Percentiles rank a stretch among this genome's conserved stretches.
phyloP scores from a whole-genome alignment of 2,797 vertebrate genomes.

The Spheniscus humboldti region DNA sequence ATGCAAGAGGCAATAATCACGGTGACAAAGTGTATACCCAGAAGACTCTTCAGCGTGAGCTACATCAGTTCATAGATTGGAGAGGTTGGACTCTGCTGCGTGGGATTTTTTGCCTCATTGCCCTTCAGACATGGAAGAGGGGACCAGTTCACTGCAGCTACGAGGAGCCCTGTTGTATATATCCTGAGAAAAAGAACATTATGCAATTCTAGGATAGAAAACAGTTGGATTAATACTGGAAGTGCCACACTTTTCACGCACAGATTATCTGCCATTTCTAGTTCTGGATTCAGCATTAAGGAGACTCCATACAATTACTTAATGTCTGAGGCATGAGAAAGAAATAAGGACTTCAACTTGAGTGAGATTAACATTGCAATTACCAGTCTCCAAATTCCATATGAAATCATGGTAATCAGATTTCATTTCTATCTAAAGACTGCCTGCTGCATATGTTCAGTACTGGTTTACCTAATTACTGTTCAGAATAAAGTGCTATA shows the following conservation, averaged over 20 bases:
- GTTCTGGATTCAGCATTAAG: neutral
- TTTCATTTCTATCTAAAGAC: conserved; percentile 33
- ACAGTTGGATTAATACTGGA: neutral
- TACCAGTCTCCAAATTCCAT: neutral
- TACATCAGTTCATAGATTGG: neutral
- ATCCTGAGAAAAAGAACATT: neutral
- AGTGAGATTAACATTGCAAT: neutral
- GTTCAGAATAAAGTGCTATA: conserved; percentile 66
- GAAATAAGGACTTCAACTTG: neutral
- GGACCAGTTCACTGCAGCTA: neutral
- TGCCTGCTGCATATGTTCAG: conserved; percentile 47
- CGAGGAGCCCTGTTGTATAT: neutral
- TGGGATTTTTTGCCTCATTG: neutral
- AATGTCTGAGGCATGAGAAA: neutral
- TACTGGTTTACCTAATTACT: conserved; percentile 51
- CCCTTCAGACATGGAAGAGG: neutral
- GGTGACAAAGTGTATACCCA: neutral
- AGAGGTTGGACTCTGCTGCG: neutral
- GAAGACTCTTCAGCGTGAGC: neutral
- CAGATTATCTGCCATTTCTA: neutral
- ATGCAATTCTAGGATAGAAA: neutral
- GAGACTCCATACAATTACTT: neutral
- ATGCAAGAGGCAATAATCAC: neutral
- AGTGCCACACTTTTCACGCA: neutral
- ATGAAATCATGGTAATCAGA: conserved; percentile 7